Conservation (phyloP, 37 sponge, comb jelly and placozoan genomes). For the Mnemiopsis leidyi region DNA sequence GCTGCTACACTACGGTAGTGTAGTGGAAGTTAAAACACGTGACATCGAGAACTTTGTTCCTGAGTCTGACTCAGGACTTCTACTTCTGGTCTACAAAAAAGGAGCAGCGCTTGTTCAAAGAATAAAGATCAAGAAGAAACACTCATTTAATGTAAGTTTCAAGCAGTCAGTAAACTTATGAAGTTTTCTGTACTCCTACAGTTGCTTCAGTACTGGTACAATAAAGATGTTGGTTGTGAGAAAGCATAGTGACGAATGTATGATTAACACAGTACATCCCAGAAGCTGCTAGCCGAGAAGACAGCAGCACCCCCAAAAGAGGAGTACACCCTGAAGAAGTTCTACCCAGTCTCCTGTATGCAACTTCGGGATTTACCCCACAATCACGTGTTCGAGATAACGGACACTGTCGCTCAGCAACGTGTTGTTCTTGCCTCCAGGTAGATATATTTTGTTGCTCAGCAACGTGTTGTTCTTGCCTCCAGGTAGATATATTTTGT, state of each 20-base stretch:
- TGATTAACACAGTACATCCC: too few species aligned
- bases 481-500: too few species aligned
- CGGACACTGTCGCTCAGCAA: neutral
- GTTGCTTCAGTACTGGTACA: too few species aligned
- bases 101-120: slow-evolving; percentile 9
- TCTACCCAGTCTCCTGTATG: slow-evolving; percentile 55
- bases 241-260: too few species aligned
- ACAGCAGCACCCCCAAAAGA: neutral
- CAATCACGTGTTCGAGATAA: slow-evolving; percentile 16
- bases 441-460: neutral
- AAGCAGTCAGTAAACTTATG: too few species aligned
- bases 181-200: too few species aligned
- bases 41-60: slow-evolving; percentile 49
- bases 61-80: neutral
- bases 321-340: slow-evolving; percentile 35
- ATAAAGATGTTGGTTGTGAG: too few species aligned
- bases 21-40: slow-evolving; percentile 22
- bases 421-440: neutral
- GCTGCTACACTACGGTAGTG: slow-evolving; percentile 34
- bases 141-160: slow-evolving; percentile 39
- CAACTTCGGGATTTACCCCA: slow-evolving; percentile 16
- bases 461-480: neutral
- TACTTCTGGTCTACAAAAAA: slow-evolving; percentile 42
- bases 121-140: slow-evolving; percentile 46
- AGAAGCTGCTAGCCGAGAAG: slow-evolving; percentile 7